These are phyloP conservation scores for Tipula lateralis DNA, from an alignment of 2,888 invertebrate genomes.

Conservation along the genomic window DNA sequence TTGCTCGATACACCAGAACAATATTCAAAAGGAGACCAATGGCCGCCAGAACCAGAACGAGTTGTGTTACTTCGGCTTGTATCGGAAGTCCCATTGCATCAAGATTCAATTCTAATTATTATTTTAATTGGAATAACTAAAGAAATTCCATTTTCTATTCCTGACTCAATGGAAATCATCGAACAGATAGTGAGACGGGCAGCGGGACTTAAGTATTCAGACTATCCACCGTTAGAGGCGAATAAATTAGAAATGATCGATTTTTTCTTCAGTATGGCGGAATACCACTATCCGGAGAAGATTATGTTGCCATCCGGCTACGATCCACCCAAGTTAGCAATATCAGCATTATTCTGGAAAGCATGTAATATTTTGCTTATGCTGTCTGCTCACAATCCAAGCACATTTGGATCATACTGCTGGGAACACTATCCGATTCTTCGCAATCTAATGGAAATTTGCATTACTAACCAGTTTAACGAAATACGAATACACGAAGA, in stretches of 20 bases:
- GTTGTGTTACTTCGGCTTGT: slow-evolving; percentile 71
- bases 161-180: slow-evolving; percentile 80
- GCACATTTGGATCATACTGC: slow-evolving; percentile 76
- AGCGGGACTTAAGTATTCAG: slow-evolving; percentile 68
- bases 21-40: slow-evolving; percentile 78
- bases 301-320: slow-evolving; percentile 79
- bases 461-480: slow-evolving; percentile 73
- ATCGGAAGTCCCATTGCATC: slow-evolving; percentile 81
- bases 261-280: slow-evolving; percentile 81
- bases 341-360: slow-evolving; percentile 92
- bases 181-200: slow-evolving; percentile 82
- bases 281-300: slow-evolving; percentile 90
- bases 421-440: slow-evolving; percentile 90
- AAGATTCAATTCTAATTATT: slow-evolving; percentile 76
- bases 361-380: slow-evolving; percentile 84
- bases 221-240: slow-evolving; percentile 65
- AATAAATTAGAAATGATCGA: slow-evolving; percentile 83
- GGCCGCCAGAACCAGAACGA: slow-evolving; percentile 89
- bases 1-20: slow-evolving; percentile 72
- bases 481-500: slow-evolving; percentile 58
- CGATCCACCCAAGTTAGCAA: slow-evolving; percentile 79
- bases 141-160: slow-evolving; percentile 74
- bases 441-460: slow-evolving; percentile 89
- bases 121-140: slow-evolving; percentile 69
- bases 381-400: slow-evolving; percentile 88